phyloP scores from a whole-genome alignment of 2,797 vertebrate genomes.

The Glyptemys insculpta region DNA sequence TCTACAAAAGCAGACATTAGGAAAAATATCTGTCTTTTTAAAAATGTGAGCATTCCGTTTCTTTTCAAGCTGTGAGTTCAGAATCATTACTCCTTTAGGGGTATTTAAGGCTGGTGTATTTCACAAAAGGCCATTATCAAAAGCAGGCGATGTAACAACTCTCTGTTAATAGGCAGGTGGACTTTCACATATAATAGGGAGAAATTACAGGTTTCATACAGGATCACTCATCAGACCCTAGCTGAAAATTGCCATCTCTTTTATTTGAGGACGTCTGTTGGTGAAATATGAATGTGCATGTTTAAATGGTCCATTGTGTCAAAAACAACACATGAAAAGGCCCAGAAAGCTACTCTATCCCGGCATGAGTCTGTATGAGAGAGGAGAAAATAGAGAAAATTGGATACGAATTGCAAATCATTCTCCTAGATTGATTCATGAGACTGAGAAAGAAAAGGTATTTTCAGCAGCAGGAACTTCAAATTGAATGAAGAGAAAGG shows the following conservation, averaged over 20 bases:
- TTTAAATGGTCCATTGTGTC: background rate
- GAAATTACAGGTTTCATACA: background rate
- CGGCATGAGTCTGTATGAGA: background rate
- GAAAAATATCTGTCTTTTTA: background rate
- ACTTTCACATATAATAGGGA: background rate
- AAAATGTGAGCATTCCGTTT: constrained; percentile 21
- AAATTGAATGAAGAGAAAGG: background rate
- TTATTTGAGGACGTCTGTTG: background rate
- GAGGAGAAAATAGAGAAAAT: background rate
- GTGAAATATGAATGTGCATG: background rate
- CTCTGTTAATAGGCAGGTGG: background rate
- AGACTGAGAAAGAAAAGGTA: background rate
- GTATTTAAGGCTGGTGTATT: background rate
- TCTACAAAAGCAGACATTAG: background rate
- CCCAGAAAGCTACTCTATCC: background rate
- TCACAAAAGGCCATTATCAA: background rate
- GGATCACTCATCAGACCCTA: background rate
- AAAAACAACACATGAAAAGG: background rate
- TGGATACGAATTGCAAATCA: background rate
- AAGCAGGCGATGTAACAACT: background rate
- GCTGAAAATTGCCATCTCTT: background rate
- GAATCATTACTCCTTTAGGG: background rate
- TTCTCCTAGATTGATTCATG: background rate
- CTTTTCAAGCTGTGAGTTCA: background rate
- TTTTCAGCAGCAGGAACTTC: background rate